Conservation (phyloP, 2,888 invertebrate genomes). For the Catocala nupta region DNA sequence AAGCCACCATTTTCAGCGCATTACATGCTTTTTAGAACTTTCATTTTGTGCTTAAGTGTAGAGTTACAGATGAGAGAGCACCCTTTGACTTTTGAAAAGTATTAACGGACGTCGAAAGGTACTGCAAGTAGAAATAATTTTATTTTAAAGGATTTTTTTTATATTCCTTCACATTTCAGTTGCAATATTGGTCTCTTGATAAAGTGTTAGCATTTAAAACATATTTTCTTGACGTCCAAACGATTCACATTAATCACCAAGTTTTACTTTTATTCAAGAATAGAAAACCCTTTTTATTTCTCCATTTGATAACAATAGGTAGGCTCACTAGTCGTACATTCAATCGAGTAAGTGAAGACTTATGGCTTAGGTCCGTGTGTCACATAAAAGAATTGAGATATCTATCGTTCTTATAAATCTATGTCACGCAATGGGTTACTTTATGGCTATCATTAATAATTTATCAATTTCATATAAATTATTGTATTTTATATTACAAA, state of each 20-base stretch:
- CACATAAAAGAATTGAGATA: slow-evolving; percentile 38
- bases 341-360: slow-evolving; percentile 28
- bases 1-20: slow-evolving; percentile 26
- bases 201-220: too few relatives aligned
- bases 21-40: slow-evolving; percentile 24
- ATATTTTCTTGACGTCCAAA: background rate
- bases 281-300: slow-evolving; percentile 11
- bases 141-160: too few relatives aligned
- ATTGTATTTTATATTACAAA: too few relatives aligned
- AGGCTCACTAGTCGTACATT: slow-evolving; percentile 16
- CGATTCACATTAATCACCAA: background rate
- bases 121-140: too few relatives aligned
- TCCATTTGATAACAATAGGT: slow-evolving; percentile 26
- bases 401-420: slow-evolving; percentile 38
- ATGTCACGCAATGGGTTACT: slow-evolving; percentile 25
- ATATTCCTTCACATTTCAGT: too few relatives aligned
- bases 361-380: slow-evolving; percentile 32
- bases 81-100: background rate
- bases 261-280: background rate
- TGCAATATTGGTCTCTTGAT: too few relatives aligned
- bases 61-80: background rate
- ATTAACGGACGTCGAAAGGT: background rate
- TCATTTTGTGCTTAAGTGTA: background rate
- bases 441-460: slow-evolving; percentile 24
- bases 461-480: background rate